These are phyloP conservation scores for Chrosomus eos DNA, from an alignment of 2,797 vertebrate genomes.

Conservation along the genomic window DNA sequence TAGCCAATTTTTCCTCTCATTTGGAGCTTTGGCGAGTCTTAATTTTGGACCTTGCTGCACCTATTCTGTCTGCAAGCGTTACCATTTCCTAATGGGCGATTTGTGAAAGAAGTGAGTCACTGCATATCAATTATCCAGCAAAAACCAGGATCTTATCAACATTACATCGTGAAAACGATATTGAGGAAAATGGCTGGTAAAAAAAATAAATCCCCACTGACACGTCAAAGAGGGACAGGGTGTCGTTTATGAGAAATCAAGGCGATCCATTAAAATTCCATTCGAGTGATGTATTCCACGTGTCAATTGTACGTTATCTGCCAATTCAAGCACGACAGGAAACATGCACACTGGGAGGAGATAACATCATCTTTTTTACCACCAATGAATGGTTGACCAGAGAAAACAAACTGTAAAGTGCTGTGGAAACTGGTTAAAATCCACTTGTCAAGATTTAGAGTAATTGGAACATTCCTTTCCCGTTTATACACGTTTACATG, in stretches of 20 bases:
- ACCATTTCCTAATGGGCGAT: slow-evolving; percentile 10
- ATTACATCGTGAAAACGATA: slow-evolving; percentile 65
- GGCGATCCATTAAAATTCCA: slow-evolving; percentile 65
- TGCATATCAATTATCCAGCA: slow-evolving; percentile 44
- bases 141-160: slow-evolving; percentile 56
- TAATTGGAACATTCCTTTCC: slow-evolving; percentile 9
- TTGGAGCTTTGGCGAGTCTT: neutral
- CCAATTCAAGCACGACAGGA: slow-evolving; percentile 60
- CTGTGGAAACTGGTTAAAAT: slow-evolving; percentile 12
- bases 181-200: slow-evolving; percentile 64
- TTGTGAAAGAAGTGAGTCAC: slow-evolving; percentile 28
- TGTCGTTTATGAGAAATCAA: slow-evolving; percentile 66
- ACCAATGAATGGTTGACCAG: slow-evolving; percentile 23
- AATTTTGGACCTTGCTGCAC: neutral
- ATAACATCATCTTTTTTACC: slow-evolving; percentile 51
- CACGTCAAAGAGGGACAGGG: slow-evolving; percentile 60
- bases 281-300: slow-evolving; percentile 68
- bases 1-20: neutral
- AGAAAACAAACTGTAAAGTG: slow-evolving; percentile 3
- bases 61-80: slow-evolving; percentile 1
- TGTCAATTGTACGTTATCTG: slow-evolving; percentile 66
- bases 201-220: slow-evolving; percentile 55
- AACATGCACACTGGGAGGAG: slow-evolving; percentile 46
- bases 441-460: neutral
- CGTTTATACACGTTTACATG: slow-evolving; percentile 26